phyloP scores from a whole-genome alignment of 2,113 vertebrate species.

The Macquaria australasica region DNA sequence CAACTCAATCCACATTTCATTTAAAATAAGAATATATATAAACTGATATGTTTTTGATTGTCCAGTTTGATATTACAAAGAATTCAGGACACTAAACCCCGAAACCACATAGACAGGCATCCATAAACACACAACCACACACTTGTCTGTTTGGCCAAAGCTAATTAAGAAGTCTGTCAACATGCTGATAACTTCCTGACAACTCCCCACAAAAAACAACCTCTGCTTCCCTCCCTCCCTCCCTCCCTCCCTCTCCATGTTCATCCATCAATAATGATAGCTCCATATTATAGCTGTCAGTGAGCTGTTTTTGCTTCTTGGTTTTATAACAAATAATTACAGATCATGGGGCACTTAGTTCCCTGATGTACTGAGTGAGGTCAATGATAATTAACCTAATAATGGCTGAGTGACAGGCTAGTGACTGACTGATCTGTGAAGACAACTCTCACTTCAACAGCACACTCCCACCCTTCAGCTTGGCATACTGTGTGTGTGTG shows the following conservation, averaged over 20 bases:
- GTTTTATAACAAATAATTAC: slow-evolving; percentile 28
- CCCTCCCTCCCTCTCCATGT: background rate
- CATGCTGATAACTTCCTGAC: slow-evolving; percentile 78
- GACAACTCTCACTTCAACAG: background rate
- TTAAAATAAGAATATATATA: background rate
- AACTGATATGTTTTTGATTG: background rate
- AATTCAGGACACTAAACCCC: background rate
- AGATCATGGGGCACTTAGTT: slow-evolving; percentile 4
- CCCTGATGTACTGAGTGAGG: slow-evolving; percentile 3
- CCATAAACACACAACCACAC: slow-evolving; percentile 21
- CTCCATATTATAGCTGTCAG: slow-evolving; percentile 19
- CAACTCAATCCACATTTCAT: background rate
- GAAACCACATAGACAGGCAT: slow-evolving; percentile 9
- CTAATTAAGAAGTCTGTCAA: slow-evolving; percentile 79
- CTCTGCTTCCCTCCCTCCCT: slow-evolving; percentile 2
- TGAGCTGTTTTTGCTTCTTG: slow-evolving; percentile 3
- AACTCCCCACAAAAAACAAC: slow-evolving; percentile 71
- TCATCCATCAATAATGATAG: slow-evolving; percentile 25
- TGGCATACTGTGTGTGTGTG: background rate
- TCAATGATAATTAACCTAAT: slow-evolving; percentile 10
- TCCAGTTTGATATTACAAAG: background rate
- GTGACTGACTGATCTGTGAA: background rate
- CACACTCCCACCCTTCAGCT: background rate
- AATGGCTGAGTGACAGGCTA: background rate
- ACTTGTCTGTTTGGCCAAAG: slow-evolving; percentile 50